Conservation (phyloP, 1,140 invertebrate species). For the Pseudomyrmex concolor region DNA sequence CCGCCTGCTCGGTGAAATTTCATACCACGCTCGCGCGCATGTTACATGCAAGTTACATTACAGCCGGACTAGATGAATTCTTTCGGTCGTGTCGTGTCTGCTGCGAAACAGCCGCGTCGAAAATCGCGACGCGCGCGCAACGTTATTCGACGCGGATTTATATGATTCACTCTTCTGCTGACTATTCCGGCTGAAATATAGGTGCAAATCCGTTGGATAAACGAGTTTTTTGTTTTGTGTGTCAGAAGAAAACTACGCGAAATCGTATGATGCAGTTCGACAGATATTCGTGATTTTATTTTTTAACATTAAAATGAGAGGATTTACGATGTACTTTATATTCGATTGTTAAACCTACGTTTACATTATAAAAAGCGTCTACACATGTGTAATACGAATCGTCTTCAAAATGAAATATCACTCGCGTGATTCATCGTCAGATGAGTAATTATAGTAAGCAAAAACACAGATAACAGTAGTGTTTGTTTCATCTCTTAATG, state of each 20-base stretch:
- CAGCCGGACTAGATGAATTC: slow-evolving; percentile 30
- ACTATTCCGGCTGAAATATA: background rate
- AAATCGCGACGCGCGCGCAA: slow-evolving; percentile 16
- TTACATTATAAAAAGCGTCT: too few relatives aligned
- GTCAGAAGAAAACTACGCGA: background rate
- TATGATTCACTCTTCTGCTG: slow-evolving; percentile 11
- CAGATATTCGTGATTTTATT: background rate
- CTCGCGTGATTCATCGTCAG: slow-evolving; percentile 25
- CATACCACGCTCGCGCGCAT: slow-evolving; percentile 25
- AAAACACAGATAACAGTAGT: slow-evolving; percentile 16
- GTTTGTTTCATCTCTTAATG: slow-evolving; percentile 9
- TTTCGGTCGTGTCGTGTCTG: slow-evolving; percentile 6
- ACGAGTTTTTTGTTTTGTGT: background rate
- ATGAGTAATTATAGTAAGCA: slow-evolving; percentile 23
- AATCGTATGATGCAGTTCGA: slow-evolving; percentile 3
- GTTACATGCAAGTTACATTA: slow-evolving; percentile 42
- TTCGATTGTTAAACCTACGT: too few relatives aligned
- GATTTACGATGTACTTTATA: too few relatives aligned
- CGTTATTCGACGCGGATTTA: slow-evolving; percentile 29
- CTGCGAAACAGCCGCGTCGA: slow-evolving; percentile 16
- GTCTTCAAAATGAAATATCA: slow-evolving; percentile 19
- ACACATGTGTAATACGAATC: slow-evolving; percentile 4
- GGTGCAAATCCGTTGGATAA: background rate
- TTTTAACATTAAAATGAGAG: background rate
- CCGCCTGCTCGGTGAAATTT: slow-evolving; percentile 34